A percentile compares a stretch with the other conserved stretches of the same genome.
These are phyloP conservation scores for Choloepus hoffmanni DNA, from an alignment of 2,113 vertebrate species.

Conservation along the genomic window DNA sequence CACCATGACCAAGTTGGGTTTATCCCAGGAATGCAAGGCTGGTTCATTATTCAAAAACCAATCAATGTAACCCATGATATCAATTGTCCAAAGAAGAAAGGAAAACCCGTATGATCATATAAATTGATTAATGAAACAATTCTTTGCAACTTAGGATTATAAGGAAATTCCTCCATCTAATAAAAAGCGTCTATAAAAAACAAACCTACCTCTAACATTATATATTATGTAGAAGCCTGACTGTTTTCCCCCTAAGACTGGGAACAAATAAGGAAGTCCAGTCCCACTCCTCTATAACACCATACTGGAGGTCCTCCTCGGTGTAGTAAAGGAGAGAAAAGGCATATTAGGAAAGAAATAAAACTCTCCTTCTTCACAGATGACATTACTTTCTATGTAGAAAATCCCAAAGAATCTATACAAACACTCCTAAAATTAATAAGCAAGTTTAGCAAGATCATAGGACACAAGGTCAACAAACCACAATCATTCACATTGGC, in stretches of 20 bases:
- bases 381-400: background rate
- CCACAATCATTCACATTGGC: background rate
- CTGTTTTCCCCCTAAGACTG: background rate
- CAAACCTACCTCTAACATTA: background rate
- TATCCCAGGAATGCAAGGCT: background rate
- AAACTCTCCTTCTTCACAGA: background rate
- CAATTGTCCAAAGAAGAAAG: background rate
- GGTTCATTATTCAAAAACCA: background rate
- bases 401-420: background rate
- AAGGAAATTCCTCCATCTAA: background rate
- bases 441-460: background rate
- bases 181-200: background rate
- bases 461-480: background rate
- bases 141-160: background rate
- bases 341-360: background rate
- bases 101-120: background rate
- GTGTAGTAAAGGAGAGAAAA: background rate
- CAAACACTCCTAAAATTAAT: slow-evolving; percentile 1
- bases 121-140: background rate
- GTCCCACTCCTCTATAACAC: background rate
- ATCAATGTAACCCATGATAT: background rate
- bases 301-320: background rate
- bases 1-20: background rate
- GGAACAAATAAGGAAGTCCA: background rate
- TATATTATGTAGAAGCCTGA: background rate